phyloP scores from a whole-genome alignment of 2,888 invertebrate species.

The Drosophila putrida region DNA sequence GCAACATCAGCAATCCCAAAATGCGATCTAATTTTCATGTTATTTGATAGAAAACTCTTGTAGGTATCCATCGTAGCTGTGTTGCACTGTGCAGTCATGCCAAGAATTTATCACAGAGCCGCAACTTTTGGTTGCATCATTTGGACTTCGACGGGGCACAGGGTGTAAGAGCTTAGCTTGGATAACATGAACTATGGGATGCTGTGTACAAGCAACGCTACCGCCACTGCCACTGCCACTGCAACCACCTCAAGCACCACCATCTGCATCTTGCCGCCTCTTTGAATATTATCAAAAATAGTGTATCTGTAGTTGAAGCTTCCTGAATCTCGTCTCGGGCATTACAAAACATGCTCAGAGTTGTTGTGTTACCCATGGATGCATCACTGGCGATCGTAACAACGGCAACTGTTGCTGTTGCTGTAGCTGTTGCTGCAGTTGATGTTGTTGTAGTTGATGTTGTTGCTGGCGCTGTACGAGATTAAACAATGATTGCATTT shows the following conservation, averaged over 20 bases:
- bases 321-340: constrained; percentile 70
- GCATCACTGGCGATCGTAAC: constrained; percentile 70
- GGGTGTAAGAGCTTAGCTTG: background rate
- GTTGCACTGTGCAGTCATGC: constrained; percentile 50
- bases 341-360: constrained; percentile 74
- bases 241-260: constrained; percentile 16
- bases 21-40: constrained; percentile 76
- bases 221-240: constrained; percentile 8
- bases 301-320: constrained; percentile 74
- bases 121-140: constrained; percentile 57
- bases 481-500: constrained; percentile 80
- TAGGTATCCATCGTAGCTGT: constrained; percentile 47
- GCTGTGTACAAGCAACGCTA: constrained; percentile 28
- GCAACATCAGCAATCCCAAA: constrained; percentile 40
- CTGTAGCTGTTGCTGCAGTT: constrained; percentile 32
- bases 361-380: constrained; percentile 59
- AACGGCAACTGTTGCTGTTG: constrained; percentile 46
- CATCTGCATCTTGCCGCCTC: constrained; percentile 33
- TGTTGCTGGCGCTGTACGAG: constrained; percentile 70
- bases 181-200: constrained; percentile 33
- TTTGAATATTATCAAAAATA: constrained; percentile 75
- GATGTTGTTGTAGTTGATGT: constrained; percentile 29
- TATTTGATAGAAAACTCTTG: constrained; percentile 76
- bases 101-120: constrained; percentile 71
- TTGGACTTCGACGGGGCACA: background rate